A percentile compares a stretch with the other conserved stretches of the same genome.
phyloP scores from a whole-genome alignment of 1,140 invertebrate species.

The Drosophila eugracilis region DNA sequence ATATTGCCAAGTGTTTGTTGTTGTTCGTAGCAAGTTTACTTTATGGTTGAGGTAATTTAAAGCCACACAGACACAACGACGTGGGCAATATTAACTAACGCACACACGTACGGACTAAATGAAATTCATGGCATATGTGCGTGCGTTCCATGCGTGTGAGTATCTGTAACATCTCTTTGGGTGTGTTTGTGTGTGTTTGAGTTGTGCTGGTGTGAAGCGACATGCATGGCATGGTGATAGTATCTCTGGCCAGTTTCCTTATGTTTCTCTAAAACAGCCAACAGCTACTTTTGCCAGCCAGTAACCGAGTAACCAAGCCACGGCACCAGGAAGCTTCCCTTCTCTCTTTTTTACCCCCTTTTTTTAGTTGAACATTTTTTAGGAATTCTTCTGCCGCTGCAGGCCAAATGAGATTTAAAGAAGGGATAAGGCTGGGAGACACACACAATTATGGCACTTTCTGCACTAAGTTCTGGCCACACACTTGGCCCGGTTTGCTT shows the following conservation, averaged over 20 bases:
- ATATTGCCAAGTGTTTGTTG: conserved; percentile 44
- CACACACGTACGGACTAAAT: conserved; percentile 79
- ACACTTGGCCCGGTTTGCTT: conserved; percentile 67
- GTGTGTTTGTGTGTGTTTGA: conserved; percentile 22
- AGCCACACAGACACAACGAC: conserved; percentile 57
- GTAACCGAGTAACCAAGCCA: conserved; percentile 50
- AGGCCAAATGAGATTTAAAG: conserved; percentile 83
- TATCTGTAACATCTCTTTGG: conserved; percentile 29
- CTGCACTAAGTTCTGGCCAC: conserved; percentile 56
- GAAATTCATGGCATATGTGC: conserved; percentile 83
- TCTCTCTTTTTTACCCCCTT: conserved; percentile 10
- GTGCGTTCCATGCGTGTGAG: conserved; percentile 61
- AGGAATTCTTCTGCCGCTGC: conserved; percentile 67
- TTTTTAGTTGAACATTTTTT: conserved; percentile 45
- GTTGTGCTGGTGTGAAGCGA: conserved; percentile 55
- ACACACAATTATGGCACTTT: conserved; percentile 31
- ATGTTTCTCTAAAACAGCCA: conserved; percentile 47
- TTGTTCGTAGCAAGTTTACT: conserved; percentile 51
- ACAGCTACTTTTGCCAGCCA: conserved; percentile 48
- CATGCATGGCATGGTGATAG: conserved; percentile 77
- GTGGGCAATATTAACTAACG: conserved; percentile 79
- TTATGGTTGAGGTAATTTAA: conserved; percentile 79
- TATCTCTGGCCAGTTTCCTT: conserved; percentile 56
- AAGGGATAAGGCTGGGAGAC: conserved; percentile 33
- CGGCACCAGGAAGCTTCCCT: conserved; percentile 60